These are phyloP conservation scores for Corynorhinus townsendii DNA, from an alignment of 2,113 vertebrate species.

Conservation along the genomic window DNA sequence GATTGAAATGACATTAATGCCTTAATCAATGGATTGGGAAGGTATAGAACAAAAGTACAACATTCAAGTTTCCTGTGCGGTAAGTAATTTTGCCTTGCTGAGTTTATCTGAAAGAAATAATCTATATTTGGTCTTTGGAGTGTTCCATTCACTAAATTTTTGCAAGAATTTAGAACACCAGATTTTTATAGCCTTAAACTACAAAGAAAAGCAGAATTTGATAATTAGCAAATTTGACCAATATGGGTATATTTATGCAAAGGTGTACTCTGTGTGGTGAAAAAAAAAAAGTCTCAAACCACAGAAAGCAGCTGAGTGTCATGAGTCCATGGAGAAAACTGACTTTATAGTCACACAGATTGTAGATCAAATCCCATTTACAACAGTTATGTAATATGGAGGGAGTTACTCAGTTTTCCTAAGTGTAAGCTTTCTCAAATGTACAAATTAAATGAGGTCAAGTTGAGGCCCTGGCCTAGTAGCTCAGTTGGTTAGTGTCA, in stretches of 20 bases:
- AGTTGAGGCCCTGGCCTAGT: too few relatives aligned
- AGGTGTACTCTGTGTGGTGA: background rate
- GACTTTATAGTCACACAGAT: background rate
- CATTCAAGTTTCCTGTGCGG: background rate
- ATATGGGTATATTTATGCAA: background rate
- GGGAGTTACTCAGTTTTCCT: background rate
- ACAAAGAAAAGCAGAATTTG: background rate
- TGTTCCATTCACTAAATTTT: background rate
- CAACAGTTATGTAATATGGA: background rate
- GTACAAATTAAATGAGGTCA: background rate
- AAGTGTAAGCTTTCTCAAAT: background rate
- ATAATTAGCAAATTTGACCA: background rate
- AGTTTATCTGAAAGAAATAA: background rate
- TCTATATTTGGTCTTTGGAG: background rate
- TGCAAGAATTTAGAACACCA: background rate
- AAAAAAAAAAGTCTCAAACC: background rate
- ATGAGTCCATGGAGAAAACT: background rate
- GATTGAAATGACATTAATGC: conserved; percentile 45
- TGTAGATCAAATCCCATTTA: background rate
- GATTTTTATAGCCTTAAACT: background rate
- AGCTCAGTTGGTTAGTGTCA: too few relatives aligned
- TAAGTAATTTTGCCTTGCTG: background rate
- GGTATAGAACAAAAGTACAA: background rate
- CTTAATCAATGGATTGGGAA: conserved; percentile 25
- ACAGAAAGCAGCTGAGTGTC: background rate